These are phyloP conservation scores for Brachionus rubens DNA, from an alignment of 1,140 invertebrate species.

Conservation along the genomic window DNA sequence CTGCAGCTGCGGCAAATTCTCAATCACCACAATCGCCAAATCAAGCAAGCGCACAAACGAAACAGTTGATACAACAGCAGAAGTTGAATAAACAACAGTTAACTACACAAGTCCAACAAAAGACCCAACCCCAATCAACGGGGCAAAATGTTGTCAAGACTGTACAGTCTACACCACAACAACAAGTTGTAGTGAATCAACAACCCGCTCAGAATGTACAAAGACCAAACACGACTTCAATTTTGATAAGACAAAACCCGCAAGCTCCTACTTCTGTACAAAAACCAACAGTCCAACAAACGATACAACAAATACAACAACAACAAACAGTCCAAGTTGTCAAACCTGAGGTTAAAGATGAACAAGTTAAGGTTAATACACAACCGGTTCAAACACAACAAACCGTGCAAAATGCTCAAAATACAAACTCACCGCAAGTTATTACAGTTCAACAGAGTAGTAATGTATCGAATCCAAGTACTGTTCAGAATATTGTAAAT, in stretches of 20 bases:
- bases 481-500: slow-evolving; percentile 5
- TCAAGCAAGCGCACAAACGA: neutral
- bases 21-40: neutral
- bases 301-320: slow-evolving; percentile 20
- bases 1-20: neutral
- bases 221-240: neutral
- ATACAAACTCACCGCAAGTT: neutral
- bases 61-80: slow-evolving; percentile 3
- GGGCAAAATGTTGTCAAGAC: no score
- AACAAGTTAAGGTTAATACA: neutral
- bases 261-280: neutral
- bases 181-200: neutral
- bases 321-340: neutral
- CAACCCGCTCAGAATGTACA: neutral
- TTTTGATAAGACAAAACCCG: slow-evolving; percentile 17
- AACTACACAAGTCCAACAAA: neutral
- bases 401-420: no score
- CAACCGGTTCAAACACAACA: neutral
- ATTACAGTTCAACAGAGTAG: neutral
- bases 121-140: no score
- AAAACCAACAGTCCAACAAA: slow-evolving; percentile 6
- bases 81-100: slow-evolving; percentile 23
- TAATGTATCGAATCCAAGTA: neutral
- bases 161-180: neutral
- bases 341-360: slow-evolving; percentile 1